Base-by-base conservation (phyloP, 2,113 vertebrate species). In the Mormoops blainvillei region DNA sequence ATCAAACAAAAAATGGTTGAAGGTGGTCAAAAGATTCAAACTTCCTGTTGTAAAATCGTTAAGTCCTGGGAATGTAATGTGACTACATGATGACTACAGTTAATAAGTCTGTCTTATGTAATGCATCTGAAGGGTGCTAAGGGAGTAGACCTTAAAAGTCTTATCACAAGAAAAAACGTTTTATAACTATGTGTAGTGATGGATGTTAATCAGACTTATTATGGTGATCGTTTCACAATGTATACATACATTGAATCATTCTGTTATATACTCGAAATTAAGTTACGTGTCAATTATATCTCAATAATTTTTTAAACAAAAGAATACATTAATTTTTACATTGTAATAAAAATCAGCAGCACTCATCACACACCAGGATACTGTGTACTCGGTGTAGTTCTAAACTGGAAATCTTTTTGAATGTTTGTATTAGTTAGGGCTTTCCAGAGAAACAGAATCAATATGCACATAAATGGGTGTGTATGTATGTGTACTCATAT, bases 261-360 rank as follows among this genome's bases (percentile, higher is more conserved):
- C 50, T 28, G 33, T 78, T 61, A 16, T 52, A 88, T 19, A 11
- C 45, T 36, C 43, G 28, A 82, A 81, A 73, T 28, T 26, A 58
- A 28, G 45, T 43, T 38, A 26, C 11, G 13, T 73, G 3, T 93
- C 74, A 77, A 48, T 61, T 71, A n/a, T 61, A 81, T 81, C 16
- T 56, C 67, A 70, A 41, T 89, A 33, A 84, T 19, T 1, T 78
- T 20, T 91, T 78, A 18, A 36, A 4, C 10, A 26, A 71, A 15
- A 89, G 14, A 81, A 76, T 82, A 28, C 8, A 73, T 85, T 71
- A 26, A 41, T n/a, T 84, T 95, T 88, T 68, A 74, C 7, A 15
- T 88, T 87, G 15, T 73, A 81, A 61, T 85, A 22, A 90, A 89
- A 92, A 81, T 96, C 20, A 70, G 7, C 20, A 91, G 14, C 22